These are phyloP conservation scores for Metallyticus violacea DNA, from an alignment of 2,888 invertebrate genomes.

Conservation along the genomic window DNA sequence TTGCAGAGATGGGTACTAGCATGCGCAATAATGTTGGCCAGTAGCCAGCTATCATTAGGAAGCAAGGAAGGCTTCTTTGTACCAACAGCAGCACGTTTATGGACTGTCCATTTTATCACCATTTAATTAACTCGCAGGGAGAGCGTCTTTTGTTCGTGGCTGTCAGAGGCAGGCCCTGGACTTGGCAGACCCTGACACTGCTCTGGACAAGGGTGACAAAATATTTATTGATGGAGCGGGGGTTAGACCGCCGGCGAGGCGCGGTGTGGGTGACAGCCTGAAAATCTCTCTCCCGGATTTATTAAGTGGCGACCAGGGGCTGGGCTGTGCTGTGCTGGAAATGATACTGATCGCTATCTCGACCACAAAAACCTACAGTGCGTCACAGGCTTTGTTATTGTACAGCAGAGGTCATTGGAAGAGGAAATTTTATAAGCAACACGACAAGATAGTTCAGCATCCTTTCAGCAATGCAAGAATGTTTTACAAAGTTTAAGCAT, in stretches of 20 bases:
- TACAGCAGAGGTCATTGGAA: no score
- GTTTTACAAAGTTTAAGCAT: no score
- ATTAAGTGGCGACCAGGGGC: slow-evolving; percentile 22
- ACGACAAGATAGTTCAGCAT: not conserved
- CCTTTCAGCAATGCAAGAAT: not conserved
- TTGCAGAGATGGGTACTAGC: no score
- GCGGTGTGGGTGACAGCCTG: slow-evolving; percentile 20
- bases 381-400: not conserved
- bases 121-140: not conserved
- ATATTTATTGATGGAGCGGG: slow-evolving; percentile 38
- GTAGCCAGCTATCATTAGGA: not conserved
- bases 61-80: not conserved
- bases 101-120: not conserved
- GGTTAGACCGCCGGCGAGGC: slow-evolving; percentile 30
- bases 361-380: not conserved
- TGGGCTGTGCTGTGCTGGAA: not conserved
- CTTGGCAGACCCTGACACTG: slow-evolving; percentile 27
- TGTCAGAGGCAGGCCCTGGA: slow-evolving; percentile 11
- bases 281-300: slow-evolving; percentile 23
- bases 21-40: no score
- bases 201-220: slow-evolving; percentile 38
- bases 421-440: no score
- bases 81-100: not conserved
- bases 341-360: not conserved
- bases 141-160: not conserved